Evolutionary conservation across 64 coral and sea anemone genomes (phyloP).

Genomic region (Acropora yongei): DNA sequence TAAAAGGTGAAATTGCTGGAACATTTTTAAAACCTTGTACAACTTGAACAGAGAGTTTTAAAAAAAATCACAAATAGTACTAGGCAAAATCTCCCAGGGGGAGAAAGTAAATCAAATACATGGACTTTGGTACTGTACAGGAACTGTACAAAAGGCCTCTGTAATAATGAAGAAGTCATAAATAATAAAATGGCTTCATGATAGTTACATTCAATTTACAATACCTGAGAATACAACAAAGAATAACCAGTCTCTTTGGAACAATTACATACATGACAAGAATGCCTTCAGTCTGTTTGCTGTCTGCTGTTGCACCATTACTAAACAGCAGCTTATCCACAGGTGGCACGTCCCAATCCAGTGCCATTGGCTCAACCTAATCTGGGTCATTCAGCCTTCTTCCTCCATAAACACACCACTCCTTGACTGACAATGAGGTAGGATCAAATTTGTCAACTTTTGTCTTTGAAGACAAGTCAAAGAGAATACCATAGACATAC

Average conservation of each 20-base stretch:
- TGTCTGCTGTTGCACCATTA: constrained; percentile 73
- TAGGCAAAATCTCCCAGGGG: too few relatives aligned
- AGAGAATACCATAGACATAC: constrained; percentile 91
- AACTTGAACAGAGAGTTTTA: too few relatives aligned
- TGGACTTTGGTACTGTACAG: too few relatives aligned
- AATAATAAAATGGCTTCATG: too few relatives aligned
- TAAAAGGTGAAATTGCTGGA: too few relatives aligned
- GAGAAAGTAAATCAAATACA: too few relatives aligned
- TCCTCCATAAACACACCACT: constrained; percentile 97
- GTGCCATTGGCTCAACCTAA: constrained; percentile 72
- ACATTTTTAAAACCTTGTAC: too few relatives aligned
- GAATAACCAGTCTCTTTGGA: constrained; percentile 89
- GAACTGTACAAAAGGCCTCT: too few relatives aligned
- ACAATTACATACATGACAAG: constrained; percentile 92
- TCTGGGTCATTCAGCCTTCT: constrained; percentile 83
- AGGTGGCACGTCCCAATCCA: constrained; percentile 87
- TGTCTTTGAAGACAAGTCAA: constrained; percentile 88
- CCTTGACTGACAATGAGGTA: constrained; percentile 72
- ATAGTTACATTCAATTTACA: neutral
- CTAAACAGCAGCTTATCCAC: constrained; percentile 90
- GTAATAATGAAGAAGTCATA: too few relatives aligned
- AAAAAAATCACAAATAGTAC: too few relatives aligned
- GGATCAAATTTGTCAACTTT: constrained; percentile 58
- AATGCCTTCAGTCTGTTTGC: constrained; percentile 94
- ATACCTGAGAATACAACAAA: constrained; percentile 97